Conservation (phyloP, 2,113 vertebrate species). For the Triplophysa siluroides region DNA sequence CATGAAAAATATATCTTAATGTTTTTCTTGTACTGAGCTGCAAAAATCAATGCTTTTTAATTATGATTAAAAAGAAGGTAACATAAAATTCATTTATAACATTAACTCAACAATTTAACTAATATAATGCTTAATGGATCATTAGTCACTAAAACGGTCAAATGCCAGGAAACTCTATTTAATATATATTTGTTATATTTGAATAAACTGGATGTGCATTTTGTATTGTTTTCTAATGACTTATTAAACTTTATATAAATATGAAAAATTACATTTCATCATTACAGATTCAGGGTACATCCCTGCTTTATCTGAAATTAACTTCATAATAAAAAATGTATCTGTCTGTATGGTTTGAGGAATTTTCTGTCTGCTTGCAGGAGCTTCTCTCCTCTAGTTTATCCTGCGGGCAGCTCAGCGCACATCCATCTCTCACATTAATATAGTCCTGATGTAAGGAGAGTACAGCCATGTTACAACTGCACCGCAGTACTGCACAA, state of each 20-base stretch:
- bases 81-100: neutral
- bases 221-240: neutral
- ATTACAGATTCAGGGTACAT: neutral
- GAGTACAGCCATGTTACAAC: constrained; percentile 39
- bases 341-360: neutral
- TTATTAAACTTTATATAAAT: neutral
- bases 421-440: constrained; percentile 43
- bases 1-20: no score
- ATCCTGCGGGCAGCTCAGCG: constrained; percentile 26
- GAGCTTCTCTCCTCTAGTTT: constrained; percentile 26
- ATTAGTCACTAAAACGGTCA: neutral
- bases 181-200: neutral
- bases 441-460: constrained; percentile 44
- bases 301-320: constrained; percentile 17
- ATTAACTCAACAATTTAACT: neutral
- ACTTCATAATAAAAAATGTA: neutral
- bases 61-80: neutral
- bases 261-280: neutral
- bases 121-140: neutral
- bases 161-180: neutral
- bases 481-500: constrained; percentile 12
- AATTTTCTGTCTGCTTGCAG: constrained; percentile 16
- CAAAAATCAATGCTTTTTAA: neutral
- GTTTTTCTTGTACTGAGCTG: no score
- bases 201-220: neutral